Conservation (phyloP, 2,888 invertebrate genomes). For the Trissolcus brochymenae region DNA sequence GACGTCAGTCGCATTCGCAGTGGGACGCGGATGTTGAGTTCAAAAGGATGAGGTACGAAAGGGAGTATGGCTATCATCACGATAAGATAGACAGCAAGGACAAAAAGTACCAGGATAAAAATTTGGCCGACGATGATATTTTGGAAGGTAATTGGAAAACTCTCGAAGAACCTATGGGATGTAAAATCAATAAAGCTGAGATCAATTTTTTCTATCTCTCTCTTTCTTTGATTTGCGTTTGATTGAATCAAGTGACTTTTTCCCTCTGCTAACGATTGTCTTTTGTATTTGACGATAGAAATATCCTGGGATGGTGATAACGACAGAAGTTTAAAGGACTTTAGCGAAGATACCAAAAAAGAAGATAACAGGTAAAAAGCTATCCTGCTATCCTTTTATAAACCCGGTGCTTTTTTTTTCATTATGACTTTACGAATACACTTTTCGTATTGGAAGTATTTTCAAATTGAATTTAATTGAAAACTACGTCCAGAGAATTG, state of each 20-base stretch:
- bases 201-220: background rate
- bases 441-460: too few relatives aligned
- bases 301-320: constrained; percentile 68
- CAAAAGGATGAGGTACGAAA: constrained; percentile 51
- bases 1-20: constrained; percentile 28
- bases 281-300: constrained; percentile 60
- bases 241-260: constrained; percentile 1
- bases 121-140: constrained; percentile 35
- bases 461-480: background rate
- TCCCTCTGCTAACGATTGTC: constrained; percentile 27
- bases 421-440: background rate
- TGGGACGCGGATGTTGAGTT: constrained; percentile 50
- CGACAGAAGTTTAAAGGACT: constrained; percentile 71
- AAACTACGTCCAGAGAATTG: background rate
- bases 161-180: background rate
- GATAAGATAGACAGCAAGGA: constrained; percentile 26
- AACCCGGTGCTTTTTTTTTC: background rate
- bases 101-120: constrained; percentile 27
- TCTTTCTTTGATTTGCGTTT: background rate
- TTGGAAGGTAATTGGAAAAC: constrained; percentile 50
- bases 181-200: constrained; percentile 4
- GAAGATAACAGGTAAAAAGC: constrained; percentile 71
- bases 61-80: constrained; percentile 25
- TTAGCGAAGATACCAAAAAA: constrained; percentile 67
- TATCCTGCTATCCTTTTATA: constrained; percentile 11